phyloP scores from a whole-genome alignment of 35 echinoderm and acorn worm species.

The Eucidaris tribuloides region DNA sequence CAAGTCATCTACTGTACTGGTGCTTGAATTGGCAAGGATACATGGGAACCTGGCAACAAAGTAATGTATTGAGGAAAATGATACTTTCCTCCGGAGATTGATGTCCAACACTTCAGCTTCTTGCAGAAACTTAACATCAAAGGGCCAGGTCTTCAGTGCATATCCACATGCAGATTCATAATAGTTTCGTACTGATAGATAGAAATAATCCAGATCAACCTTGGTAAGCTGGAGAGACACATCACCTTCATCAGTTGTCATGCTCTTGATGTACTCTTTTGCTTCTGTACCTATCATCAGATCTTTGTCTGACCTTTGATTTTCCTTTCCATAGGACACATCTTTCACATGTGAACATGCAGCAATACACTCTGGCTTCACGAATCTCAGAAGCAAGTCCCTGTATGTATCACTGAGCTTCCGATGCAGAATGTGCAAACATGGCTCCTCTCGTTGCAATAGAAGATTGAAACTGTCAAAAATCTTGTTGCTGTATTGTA shows the following conservation, averaged over 20 bases:
- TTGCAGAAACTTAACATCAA: not conserved
- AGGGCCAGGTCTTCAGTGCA: not conserved
- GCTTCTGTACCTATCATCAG: not conserved
- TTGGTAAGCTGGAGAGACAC: not conserved
- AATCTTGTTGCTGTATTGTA: not conserved
- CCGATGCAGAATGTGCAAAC: not conserved
- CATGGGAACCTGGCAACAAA: conserved; percentile 13
- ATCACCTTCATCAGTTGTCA: not conserved
- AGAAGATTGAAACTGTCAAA: not conserved
- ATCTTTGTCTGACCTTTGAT: not conserved
- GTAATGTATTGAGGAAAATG: not conserved
- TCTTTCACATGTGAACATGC: not conserved
- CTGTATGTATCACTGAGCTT: not conserved
- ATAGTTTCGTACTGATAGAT: not conserved
- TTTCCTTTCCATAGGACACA: not conserved
- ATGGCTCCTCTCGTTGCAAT: not conserved
- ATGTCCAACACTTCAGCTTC: not conserved
- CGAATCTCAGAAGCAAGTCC: not conserved
- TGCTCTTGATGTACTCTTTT: not conserved
- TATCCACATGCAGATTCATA: not conserved
- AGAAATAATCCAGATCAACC: not conserved
- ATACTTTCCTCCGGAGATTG: not conserved
- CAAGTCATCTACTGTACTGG: not conserved
- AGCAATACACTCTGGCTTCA: not conserved
- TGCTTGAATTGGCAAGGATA: not conserved